phyloP scores from a whole-genome alignment of 2,797 vertebrate genomes.

The Percopsis omiscomaycus region DNA sequence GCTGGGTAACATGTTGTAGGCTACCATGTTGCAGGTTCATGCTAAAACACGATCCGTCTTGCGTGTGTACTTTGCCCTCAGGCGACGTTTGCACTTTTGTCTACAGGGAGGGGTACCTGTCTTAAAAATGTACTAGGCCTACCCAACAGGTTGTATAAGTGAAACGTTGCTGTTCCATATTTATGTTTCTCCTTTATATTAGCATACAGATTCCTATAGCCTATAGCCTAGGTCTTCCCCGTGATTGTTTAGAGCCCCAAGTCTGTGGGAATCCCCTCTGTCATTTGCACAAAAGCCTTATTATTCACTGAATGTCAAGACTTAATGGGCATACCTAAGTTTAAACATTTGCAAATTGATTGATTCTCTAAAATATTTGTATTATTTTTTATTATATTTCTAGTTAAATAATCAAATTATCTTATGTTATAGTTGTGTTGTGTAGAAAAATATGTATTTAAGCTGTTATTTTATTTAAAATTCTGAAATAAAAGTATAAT shows the following conservation, averaged over 20 bases:
- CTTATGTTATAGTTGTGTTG: too few species aligned
- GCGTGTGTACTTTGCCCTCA: constrained; percentile 11
- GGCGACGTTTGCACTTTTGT: constrained; percentile 46
- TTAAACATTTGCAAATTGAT: too few species aligned
- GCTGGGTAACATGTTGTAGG: too few species aligned
- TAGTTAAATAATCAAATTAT: too few species aligned
- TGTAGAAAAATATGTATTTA: too few species aligned
- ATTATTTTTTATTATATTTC: too few species aligned
- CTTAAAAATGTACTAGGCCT: neutral
- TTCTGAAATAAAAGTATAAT: too few species aligned
- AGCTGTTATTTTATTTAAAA: too few species aligned
- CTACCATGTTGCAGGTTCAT: neutral
- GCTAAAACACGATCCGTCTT: constrained; percentile 17
- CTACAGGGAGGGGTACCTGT: constrained; percentile 40
- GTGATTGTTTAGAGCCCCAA: neutral
- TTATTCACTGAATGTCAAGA: too few species aligned
- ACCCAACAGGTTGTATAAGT: constrained; percentile 20
- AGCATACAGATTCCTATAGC: neutral
- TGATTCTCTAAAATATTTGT: too few species aligned
- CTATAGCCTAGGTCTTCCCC: constrained; percentile 35
- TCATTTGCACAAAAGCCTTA: constrained; percentile 2
- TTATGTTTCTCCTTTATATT: neutral
- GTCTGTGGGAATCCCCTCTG: constrained; percentile 41
- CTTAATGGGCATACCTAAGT: too few species aligned
- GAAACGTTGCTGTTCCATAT: constrained; percentile 41